Conservation (phyloP, 2,888 invertebrate genomes). For the Toxonevra muliebris region DNA sequence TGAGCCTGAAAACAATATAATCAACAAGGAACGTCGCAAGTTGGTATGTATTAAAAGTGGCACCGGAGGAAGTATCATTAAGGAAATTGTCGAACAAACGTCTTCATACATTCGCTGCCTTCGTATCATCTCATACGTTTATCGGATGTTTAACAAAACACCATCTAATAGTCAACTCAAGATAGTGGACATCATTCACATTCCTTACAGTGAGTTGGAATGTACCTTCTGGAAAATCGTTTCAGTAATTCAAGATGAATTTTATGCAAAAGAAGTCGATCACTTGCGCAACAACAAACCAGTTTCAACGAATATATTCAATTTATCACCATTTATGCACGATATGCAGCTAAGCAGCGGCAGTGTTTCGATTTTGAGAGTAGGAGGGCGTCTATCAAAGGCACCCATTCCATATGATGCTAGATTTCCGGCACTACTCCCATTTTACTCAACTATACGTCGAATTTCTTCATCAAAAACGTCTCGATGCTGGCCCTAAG, state of each 20-base stretch:
- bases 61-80: conserved; percentile 4
- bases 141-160: conserved; percentile 16
- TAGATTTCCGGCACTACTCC: no score
- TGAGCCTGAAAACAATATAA: neutral
- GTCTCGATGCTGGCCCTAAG: conserved; percentile 34
- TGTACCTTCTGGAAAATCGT: conserved; percentile 14
- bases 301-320: neutral
- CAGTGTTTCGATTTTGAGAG: no score
- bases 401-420: no score
- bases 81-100: neutral
- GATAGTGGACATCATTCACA: conserved; percentile 1
- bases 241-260: neutral
- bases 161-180: neutral
- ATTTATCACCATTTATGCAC: conserved; percentile 13
- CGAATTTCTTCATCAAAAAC: conserved; percentile 26
- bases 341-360: neutral
- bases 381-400: no score
- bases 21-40: conserved; percentile 3
- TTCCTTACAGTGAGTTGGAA: conserved; percentile 7
- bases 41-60: conserved; percentile 3
- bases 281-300: neutral
- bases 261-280: neutral
- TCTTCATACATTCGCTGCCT: conserved; percentile 12
- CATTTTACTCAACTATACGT: conserved; percentile 29
- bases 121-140: conserved; percentile 8